phyloP scores from a whole-genome alignment of 2,113 vertebrate species.

The Genyomyrus donnyi region DNA sequence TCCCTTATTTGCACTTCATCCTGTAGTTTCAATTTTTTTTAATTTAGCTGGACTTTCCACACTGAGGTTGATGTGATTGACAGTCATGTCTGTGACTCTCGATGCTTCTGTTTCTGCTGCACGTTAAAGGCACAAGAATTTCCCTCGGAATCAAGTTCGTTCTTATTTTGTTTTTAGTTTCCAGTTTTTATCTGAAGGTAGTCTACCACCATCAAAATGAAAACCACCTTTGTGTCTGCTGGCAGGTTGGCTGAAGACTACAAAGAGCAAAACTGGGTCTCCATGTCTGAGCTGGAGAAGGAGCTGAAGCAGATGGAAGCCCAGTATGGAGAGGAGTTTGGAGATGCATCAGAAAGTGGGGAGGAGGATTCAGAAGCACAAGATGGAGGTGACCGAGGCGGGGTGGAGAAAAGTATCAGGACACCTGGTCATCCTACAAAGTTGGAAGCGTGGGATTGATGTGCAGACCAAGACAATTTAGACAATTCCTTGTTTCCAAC shows the following conservation, averaged over 20 bases:
- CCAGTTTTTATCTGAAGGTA: not conserved
- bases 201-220: not conserved
- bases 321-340: conserved; percentile 83
- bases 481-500: not conserved
- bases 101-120: not conserved
- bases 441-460: not conserved
- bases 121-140: not conserved
- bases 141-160: not conserved
- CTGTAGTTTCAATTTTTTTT: not conserved
- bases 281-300: conserved; percentile 81
- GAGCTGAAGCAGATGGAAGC: conserved; percentile 91
- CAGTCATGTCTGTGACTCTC: not conserved
- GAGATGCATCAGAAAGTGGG: conserved; percentile 69
- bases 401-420: not conserved
- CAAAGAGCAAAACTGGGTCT: conserved; percentile 90
- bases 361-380: conserved; percentile 49
- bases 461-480: not conserved
- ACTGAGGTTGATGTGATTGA: not conserved
- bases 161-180: not conserved
- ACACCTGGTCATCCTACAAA: not conserved
- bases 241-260: conserved; percentile 79
- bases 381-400: conserved; percentile 40
- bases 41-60: not conserved
- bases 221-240: not conserved
- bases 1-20: not conserved